Base-by-base conservation (phyloP, 2,888 invertebrate species). In the Nomada ferruginata region DNA sequence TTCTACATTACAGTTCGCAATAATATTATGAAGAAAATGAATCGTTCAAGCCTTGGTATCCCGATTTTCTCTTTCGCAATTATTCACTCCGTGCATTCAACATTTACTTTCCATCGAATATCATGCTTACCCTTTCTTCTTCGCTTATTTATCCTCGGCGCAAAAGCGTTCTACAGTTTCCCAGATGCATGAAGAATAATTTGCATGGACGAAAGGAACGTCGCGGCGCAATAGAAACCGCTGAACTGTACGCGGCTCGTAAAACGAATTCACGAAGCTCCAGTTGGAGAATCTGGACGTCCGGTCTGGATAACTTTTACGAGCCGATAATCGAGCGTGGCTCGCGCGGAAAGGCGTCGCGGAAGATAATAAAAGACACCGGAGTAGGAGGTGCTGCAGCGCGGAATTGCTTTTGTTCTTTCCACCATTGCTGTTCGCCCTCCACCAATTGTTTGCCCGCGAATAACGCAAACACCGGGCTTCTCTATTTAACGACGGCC, bases 351-450 rank as follows among this genome's bases (percentile, higher is more conserved):
- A 44, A 65, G 53, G 55, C 29, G 47, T 36, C 26, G 18, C 4
- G 26, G 50, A 36, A 36, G 71, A 75, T 79, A 82, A 82, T 79
- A 79, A 79, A 78, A 61, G 60, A 59, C 44, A 55, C 36, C 13
- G 36, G 50, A 10, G 15, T 18, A 44, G 36, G 50, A 23, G 42
- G 18, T 15, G 20, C 44, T 42, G 18, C 26, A 50, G 61, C 55
- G 13, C 26, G 44, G 60, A 77, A 73, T 73, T 77, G 65, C 81
- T 76, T 70, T 82, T 75, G 70, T 72, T 76, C 68, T 70, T 75
- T 59, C 75, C 18, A 29, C 63, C 57, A 76, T 71, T 60, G 65
- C 50, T 36, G 52, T 44, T 73, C 53, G 15, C 20, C 36, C 42
- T 15, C 55, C 20, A 26, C 18, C 70, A 61, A 79, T 74, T 82